Base-by-base conservation (phyloP, 37 sponge, comb jelly and placozoan genomes). In the Corticium candelabrum region DNA sequence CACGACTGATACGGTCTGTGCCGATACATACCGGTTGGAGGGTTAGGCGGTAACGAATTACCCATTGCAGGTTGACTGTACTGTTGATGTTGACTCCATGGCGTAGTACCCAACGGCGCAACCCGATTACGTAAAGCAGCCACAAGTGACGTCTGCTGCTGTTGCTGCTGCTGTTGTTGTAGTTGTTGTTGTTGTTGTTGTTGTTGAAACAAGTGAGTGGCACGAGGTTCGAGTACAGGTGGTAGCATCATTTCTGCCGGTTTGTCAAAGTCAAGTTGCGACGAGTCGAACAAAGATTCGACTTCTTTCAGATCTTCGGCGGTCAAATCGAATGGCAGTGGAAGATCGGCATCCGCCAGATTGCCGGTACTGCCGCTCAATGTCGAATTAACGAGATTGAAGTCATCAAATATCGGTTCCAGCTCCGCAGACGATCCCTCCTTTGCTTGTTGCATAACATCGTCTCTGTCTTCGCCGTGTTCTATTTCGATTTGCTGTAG, bases 181-280 rank as follows among this genome's bases (percentile, higher is more conserved):
- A 32, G 2, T 77, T 76, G 74, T 69, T 80, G 81, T 37, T 80
- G 81, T 2, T 80, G 81, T n/a, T 76, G 81, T 3, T 77, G 81
- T 41, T 77, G 82, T 34, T 85, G 86, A 0, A 32, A 5, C 37
- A 34, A 27, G 75, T 37, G 29, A 37, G 11, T 50, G 21, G 62
- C 62, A 50, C 62, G 62, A 11, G 62, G 62, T 21, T 11, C 15
- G 15, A 50, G 62, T 27, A 21, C 11, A 11, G 62, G 62, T 21
- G 62, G 62, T 27, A 50, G 62, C 62, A 21, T 21, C 62, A 21
- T 50, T 21, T 27, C 62, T 21, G 62, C 11, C 62, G 62, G 62
- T 27, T 50, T 21, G 62, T 11, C 62, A 21, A 50, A 11, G 62
- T 50, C 62, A 11, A 50, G 21, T 50, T 50, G 62, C 62, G 62